Conservation (phyloP, 2,797 vertebrate species). For the Champsocephalus esox region DNA sequence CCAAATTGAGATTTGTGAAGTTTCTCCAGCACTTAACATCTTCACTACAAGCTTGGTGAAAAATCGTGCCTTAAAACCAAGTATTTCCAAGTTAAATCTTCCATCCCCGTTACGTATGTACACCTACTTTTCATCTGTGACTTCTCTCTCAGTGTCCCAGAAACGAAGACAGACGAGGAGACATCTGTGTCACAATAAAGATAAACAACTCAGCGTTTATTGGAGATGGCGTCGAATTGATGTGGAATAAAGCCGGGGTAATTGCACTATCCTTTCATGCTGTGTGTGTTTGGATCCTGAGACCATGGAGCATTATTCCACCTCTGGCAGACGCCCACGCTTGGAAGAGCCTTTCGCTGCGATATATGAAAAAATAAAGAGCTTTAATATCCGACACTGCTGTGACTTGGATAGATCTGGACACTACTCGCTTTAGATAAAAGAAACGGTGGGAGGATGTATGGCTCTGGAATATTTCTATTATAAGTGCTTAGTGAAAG, state of each 20-base stretch:
- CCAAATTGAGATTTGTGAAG: background rate
- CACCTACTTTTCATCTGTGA: background rate
- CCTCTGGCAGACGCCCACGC: constrained; percentile 75
- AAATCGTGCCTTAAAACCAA: background rate
- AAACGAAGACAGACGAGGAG: constrained; percentile 39
- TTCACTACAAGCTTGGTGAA: background rate
- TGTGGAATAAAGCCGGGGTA: constrained; percentile 71
- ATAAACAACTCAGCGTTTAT: constrained; percentile 55
- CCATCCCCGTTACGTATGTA: background rate
- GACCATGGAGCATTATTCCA: constrained; percentile 70
- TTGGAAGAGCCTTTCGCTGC: constrained; percentile 45
- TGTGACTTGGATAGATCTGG: constrained; percentile 13
- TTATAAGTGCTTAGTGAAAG: constrained; percentile 4
- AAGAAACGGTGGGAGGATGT: constrained; percentile 18
- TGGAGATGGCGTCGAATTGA: constrained; percentile 64
- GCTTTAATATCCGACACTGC: constrained; percentile 51
- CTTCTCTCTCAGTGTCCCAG: constrained; percentile 9
- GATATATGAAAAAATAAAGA: constrained; percentile 29
- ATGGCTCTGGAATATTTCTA: constrained; percentile 29
- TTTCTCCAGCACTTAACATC: background rate
- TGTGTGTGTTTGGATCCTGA: constrained; percentile 70
- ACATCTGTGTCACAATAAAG: constrained; percentile 25
- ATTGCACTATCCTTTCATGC: constrained; percentile 79
- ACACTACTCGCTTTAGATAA: constrained; percentile 1
- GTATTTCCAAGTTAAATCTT: background rate